These are phyloP conservation scores for Dinocampus coccinellae DNA, from an alignment of 2,888 invertebrate species.

Conservation along the genomic window DNA sequence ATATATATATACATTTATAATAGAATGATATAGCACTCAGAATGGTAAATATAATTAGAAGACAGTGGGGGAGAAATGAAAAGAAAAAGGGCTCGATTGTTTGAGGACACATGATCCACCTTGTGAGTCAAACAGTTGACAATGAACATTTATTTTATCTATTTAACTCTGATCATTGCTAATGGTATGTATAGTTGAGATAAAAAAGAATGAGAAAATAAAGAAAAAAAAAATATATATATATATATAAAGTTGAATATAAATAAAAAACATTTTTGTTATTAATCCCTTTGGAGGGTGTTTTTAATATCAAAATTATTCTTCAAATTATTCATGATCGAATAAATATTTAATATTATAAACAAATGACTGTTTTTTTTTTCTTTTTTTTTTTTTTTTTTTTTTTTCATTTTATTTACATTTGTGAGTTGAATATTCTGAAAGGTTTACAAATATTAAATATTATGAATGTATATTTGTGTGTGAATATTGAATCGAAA, in stretches of 20 bases:
- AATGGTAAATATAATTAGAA: slow-evolving; percentile 67
- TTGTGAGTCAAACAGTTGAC: slow-evolving; percentile 45
- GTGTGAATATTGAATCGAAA: too few species aligned
- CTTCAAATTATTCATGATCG: too few species aligned
- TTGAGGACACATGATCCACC: slow-evolving; percentile 66
- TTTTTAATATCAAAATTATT: too few species aligned
- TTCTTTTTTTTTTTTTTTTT: too few species aligned
- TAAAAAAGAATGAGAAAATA: background rate
- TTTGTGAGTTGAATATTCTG: too few species aligned
- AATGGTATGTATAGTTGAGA: slow-evolving; percentile 50
- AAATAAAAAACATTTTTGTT: too few species aligned
- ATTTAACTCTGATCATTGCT: slow-evolving; percentile 57
- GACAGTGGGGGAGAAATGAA: slow-evolving; percentile 49
- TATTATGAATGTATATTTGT: slow-evolving; percentile 13
- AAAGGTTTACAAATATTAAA: background rate
- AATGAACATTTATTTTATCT: slow-evolving; percentile 29
- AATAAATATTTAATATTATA: too few species aligned
- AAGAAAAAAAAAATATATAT: background rate
- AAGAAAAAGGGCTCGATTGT: slow-evolving; percentile 64
- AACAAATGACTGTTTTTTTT: too few species aligned
- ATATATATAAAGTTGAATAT: too few species aligned
- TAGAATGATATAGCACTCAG: slow-evolving; percentile 57
- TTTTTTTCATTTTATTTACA: too few species aligned
- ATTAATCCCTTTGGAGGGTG: too few species aligned
- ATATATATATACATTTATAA: background rate